Evolutionary conservation across 2,797 vertebrate genomes (phyloP).

Genomic region (Chelon auratus): DNA sequence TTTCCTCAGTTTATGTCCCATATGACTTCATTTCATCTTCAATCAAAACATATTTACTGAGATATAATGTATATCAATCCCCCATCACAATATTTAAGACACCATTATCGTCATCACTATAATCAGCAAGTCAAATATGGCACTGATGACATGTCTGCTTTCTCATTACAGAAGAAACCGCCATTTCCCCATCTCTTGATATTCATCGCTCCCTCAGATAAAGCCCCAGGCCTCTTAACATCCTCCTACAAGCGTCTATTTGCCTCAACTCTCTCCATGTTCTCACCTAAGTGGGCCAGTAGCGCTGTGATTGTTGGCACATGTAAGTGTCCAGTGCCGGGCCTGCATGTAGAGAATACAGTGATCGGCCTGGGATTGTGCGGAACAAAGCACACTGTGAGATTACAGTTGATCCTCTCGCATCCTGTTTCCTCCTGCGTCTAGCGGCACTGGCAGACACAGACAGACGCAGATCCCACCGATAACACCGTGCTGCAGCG

Average conservation of each 20-base stretch:
- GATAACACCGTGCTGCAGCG: conserved; percentile 63
- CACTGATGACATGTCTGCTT: conserved; percentile 66
- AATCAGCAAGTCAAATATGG: conserved; percentile 66
- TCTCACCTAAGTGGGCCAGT: conserved; percentile 64
- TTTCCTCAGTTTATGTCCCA: conserved; percentile 64
- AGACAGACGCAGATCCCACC: conserved; percentile 80
- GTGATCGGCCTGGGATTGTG: conserved; percentile 79
- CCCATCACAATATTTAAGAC: conserved; percentile 55
- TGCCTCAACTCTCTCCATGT: conserved; percentile 22
- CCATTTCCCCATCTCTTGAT: conserved; percentile 58
- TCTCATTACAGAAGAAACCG: conserved; percentile 57
- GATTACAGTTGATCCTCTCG: conserved; percentile 84
- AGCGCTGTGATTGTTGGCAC: conserved; percentile 80
- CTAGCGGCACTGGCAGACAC: conserved; percentile 75
- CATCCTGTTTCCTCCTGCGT: conserved; percentile 84
- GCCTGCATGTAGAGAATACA: conserved; percentile 76
- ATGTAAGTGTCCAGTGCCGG: conserved; percentile 74
- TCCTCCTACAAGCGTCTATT: conserved; percentile 34
- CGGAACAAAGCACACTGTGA: conserved; percentile 79
- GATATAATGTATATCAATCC: conserved; percentile 53
- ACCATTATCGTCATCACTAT: conserved; percentile 71
- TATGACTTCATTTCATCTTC: conserved; percentile 64
- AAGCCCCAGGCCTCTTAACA: conserved; percentile 42
- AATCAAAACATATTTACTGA: conserved; percentile 59
- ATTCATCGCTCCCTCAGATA: conserved; percentile 47